These are phyloP conservation scores for Suricata suricatta DNA, from an alignment of 2,113 vertebrate species.

Conservation along the genomic window DNA sequence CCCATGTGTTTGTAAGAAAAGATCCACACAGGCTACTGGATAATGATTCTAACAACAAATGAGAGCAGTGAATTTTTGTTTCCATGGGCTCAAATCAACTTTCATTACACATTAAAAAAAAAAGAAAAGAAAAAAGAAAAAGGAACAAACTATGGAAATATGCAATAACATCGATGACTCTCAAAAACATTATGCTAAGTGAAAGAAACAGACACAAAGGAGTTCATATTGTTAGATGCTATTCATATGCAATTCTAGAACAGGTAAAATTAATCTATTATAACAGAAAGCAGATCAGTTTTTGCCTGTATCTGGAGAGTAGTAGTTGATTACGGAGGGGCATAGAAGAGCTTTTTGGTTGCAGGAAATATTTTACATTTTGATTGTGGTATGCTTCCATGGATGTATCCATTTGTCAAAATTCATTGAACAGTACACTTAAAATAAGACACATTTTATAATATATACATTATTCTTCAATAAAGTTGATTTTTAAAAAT, in stretches of 20 bases:
- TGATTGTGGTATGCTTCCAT: background rate
- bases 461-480: background rate
- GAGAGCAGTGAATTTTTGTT: background rate
- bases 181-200: background rate
- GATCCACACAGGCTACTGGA: background rate
- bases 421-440: background rate
- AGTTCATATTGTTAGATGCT: background rate
- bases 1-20: background rate
- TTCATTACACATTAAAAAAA: background rate
- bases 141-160: background rate
- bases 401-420: background rate
- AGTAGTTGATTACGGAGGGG: background rate
- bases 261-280: background rate
- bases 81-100: background rate
- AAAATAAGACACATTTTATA: background rate
- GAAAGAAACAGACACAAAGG: background rate
- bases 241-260: constrained; percentile 2
- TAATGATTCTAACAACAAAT: background rate
- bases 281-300: background rate
- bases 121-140: background rate
- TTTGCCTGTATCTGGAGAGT: background rate
- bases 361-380: background rate
- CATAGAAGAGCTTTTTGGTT: background rate
- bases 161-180: background rate
- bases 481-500: background rate